Evolutionary conservation across 30 jellyfish, hydroid and myxozoan species (phyloP), one percentile per base, ranked within the genome.

Genomic region (Aurelia sp.): DNA sequence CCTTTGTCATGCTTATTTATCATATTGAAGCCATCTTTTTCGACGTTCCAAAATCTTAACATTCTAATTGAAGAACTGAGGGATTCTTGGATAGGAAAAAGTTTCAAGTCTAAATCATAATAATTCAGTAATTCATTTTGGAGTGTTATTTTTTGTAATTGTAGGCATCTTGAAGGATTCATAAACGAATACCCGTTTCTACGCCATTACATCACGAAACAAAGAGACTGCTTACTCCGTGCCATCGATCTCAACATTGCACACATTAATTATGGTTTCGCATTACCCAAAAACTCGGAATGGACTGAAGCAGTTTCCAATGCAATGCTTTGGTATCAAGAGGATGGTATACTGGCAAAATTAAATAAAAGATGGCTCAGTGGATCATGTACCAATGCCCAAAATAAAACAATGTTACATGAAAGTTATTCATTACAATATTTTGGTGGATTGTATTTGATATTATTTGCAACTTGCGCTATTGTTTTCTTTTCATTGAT

Each of bases 161-260:
- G n/a, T 30, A 91, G 96, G 72, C 66, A 84, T 66, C 74, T 91
- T 11, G 72, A 84, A 17, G 98, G 97, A 21, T 80, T 91, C 90
- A 85, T 91, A 64, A 50, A 13, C 61, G 98, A 86, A 35, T 85
- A 72, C 62, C 47, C 68, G 19, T 78, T 91, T 57, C 63, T 91
- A 60, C 81, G 76, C 35, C 65, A 74, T 57, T 79, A 85, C 94
- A 52, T 84, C 41, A 50, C 92, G 33, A 71, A 80, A 9, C 95
- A 91, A 31, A 51, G 85, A 31, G 81, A 77, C 18, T 91, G 98
- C 78, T 51, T 67, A 52, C 80, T 91, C 27, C 73, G 82, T 7
- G 21, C 80, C 38, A 65, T 72, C 15, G 81, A 67, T 77, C 91
- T 86, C 35, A 48, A 91, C 11, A 35, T 77, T 33, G 87, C 80